These are phyloP conservation scores for Chaenogobius annularis DNA, from an alignment of 2,113 vertebrate genomes.

Conservation along the genomic window DNA sequence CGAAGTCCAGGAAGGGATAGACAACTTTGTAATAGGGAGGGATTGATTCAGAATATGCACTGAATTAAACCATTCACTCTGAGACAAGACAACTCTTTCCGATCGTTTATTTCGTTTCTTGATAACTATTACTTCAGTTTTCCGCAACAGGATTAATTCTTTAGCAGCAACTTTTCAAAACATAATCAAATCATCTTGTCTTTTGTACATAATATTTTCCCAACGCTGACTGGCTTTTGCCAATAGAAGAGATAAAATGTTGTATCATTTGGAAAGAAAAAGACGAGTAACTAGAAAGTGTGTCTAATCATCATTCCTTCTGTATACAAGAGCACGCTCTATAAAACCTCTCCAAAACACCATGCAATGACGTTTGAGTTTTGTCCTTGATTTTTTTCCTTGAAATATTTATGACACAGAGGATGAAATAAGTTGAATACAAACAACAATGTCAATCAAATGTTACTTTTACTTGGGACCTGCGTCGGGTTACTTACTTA, in stretches of 20 bases:
- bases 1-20: too few species aligned
- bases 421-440: neutral
- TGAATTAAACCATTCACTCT: too few species aligned
- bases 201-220: neutral
- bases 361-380: neutral
- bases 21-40: too few species aligned
- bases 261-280: constrained; percentile 10
- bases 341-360: constrained; percentile 5
- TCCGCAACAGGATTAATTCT: too few species aligned
- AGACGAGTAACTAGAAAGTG: constrained; percentile 12
- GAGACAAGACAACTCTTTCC: too few species aligned
- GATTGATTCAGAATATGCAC: too few species aligned
- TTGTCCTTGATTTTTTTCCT: constrained; percentile 1
- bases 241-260: constrained; percentile 3
- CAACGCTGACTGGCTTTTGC: constrained; percentile 22
- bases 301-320: constrained; percentile 29
- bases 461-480: neutral
- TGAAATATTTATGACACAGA: neutral
- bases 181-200: neutral
- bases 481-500: neutral
- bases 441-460: neutral
- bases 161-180: neutral
- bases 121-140: too few species aligned
- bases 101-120: too few species aligned
- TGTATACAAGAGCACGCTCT: constrained; percentile 21